Conservation (phyloP, 2,113 vertebrate species). For the Tricholaema leucomelas region DNA sequence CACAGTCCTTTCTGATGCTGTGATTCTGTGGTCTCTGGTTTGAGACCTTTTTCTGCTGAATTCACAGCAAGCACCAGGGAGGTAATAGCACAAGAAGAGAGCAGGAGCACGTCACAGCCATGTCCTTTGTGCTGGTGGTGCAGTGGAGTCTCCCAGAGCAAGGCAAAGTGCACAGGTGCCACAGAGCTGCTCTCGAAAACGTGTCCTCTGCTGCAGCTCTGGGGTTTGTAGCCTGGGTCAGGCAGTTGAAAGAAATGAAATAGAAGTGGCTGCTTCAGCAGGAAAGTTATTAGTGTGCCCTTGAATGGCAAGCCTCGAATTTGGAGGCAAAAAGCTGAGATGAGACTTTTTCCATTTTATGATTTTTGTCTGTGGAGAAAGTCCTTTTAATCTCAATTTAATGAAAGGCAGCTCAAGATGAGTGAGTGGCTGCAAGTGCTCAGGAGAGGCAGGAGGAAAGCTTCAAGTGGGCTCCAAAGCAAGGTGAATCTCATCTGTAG, state of each 20-base stretch:
- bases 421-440: background rate
- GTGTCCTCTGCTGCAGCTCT: background rate
- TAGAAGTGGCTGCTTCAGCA: conserved; percentile 24
- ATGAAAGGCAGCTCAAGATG: conserved; percentile 1
- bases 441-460: background rate
- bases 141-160: background rate
- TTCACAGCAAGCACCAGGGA: background rate
- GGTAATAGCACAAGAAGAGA: background rate
- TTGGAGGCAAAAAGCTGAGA: conserved; percentile 27
- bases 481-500: background rate
- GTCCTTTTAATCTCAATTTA: conserved; percentile 44
- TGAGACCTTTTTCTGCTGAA: background rate
- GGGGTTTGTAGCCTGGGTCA: background rate
- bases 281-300: background rate
- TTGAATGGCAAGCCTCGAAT: background rate
- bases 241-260: background rate
- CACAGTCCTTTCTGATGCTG: too few species aligned
- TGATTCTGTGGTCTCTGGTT: background rate
- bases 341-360: background rate
- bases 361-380: background rate
- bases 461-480: background rate
- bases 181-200: background rate
- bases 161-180: fast-evolving
- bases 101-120: background rate
- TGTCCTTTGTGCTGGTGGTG: background rate